These are phyloP conservation scores for Halcyon chelicuti DNA, from an alignment of 2,797 vertebrate species.

Conservation along the genomic window DNA sequence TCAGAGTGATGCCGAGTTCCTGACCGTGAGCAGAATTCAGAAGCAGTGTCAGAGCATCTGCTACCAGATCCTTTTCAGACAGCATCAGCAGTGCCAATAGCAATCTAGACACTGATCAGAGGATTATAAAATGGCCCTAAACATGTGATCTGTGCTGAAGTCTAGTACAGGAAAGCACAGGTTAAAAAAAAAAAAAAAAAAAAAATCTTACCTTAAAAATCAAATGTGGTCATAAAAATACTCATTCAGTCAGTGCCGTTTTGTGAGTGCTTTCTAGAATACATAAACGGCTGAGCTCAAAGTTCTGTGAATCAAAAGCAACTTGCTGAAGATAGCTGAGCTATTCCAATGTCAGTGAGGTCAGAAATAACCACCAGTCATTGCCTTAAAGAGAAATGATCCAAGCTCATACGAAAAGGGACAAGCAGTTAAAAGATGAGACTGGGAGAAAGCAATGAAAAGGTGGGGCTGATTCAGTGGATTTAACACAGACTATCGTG, in stretches of 20 bases:
- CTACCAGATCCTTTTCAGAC: background rate
- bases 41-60: background rate
- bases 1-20: background rate
- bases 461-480: background rate
- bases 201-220: background rate
- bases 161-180: background rate
- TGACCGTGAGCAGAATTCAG: background rate
- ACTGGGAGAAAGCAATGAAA: background rate
- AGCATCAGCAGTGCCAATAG: background rate
- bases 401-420: background rate
- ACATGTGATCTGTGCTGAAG: background rate
- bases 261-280: background rate
- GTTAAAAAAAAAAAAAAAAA: background rate
- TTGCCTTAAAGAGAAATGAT: background rate
- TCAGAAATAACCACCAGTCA: background rate
- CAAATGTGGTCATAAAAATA: background rate
- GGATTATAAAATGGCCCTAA: background rate
- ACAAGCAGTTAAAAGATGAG: background rate
- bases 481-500: background rate
- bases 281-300: background rate
- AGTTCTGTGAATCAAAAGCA: conserved; percentile 1
- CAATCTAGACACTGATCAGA: background rate
- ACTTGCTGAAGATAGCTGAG: background rate
- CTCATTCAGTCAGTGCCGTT: background rate
- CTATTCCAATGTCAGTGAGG: background rate